Evolutionary conservation across 2,113 vertebrate species (phyloP).

Genomic region (Tylochromis polylepis): DNA sequence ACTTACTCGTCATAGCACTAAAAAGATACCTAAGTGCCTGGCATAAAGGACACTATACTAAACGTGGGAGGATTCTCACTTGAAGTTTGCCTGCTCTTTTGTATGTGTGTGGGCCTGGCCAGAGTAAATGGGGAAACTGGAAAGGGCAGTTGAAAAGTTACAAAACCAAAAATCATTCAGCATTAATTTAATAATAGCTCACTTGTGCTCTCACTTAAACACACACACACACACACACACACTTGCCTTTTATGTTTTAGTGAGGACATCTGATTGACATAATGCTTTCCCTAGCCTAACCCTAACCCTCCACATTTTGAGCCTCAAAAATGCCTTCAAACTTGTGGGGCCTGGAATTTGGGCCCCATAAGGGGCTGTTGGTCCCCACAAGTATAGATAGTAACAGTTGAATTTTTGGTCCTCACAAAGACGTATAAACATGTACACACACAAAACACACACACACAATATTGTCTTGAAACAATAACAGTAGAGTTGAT

Average conservation of each 20-base stretch:
- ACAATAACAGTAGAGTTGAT: neutral
- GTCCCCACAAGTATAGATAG: neutral
- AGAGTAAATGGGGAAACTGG: neutral
- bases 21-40: neutral
- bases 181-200: conserved; percentile 12
- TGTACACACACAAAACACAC: neutral
- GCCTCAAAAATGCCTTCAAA: neutral
- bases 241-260: too few species aligned
- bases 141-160: conserved; percentile 31
- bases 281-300: too few species aligned
- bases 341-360: neutral
- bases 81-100: neutral
- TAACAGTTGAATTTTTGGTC: neutral
- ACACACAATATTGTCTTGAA: neutral
- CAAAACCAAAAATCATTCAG: conserved; percentile 8
- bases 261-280: too few species aligned
- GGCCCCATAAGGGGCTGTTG: neutral
- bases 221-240: too few species aligned
- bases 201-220: neutral
- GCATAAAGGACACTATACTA: neutral
- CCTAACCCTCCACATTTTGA: neutral
- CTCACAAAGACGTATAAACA: neutral
- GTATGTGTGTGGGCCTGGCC: conserved; percentile 3
- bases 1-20: neutral
- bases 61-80: conserved; percentile 27